phyloP scores from a whole-genome alignment of 2,888 invertebrate genomes.

The Nephrotoma guestfalica region DNA sequence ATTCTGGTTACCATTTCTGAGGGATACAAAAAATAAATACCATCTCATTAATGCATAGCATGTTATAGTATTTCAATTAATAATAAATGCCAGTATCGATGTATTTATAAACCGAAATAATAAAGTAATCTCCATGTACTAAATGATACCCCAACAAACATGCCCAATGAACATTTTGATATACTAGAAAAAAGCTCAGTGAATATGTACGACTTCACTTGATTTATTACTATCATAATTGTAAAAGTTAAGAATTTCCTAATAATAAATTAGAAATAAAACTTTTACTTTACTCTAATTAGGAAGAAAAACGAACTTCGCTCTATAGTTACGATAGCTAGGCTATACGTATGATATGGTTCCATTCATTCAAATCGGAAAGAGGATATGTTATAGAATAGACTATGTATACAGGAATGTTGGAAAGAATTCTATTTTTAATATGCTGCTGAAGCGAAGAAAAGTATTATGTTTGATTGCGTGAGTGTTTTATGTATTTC shows the following conservation, averaged over 20 bases:
- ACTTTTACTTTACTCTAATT: neutral
- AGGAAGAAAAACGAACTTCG: neutral
- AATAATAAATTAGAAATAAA: neutral
- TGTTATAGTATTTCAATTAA: neutral
- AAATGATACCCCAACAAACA: neutral
- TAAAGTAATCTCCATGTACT: neutral
- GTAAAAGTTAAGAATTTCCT: neutral
- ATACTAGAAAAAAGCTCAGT: neutral
- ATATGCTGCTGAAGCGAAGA: neutral
- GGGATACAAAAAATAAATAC: neutral
- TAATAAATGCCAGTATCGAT: neutral
- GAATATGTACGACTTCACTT: neutral
- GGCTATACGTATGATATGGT: neutral
- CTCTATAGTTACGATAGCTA: neutral
- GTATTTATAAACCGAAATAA: neutral
- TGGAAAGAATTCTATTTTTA: neutral
- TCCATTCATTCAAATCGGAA: neutral
- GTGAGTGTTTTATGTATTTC: neutral
- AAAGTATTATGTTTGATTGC: neutral
- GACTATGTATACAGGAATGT: neutral
- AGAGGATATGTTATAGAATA: neutral
- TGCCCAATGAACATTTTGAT: neutral
- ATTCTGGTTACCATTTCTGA: too few species aligned
- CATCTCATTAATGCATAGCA: neutral
- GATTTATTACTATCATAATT: neutral